phyloP scores from a whole-genome alignment of 2,113 vertebrate species.

The Dolichotis patagonum region DNA sequence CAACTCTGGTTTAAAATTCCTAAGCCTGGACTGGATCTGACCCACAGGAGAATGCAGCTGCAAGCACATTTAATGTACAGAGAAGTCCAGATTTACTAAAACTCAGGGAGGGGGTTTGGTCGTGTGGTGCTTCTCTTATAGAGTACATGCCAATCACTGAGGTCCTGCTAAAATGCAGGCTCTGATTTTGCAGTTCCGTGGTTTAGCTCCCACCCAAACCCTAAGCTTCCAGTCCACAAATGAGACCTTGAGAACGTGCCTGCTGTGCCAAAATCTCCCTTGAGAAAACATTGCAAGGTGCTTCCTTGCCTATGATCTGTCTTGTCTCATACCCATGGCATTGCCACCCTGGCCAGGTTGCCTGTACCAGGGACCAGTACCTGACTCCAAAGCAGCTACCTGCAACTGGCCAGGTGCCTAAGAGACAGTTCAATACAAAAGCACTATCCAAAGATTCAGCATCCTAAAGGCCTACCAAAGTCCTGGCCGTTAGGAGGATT shows the following conservation, averaged over 20 bases:
- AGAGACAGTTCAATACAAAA: not conserved
- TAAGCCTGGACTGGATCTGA: slow-evolving; percentile 3
- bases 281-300: not conserved
- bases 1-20: slow-evolving; percentile 31
- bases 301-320: no score
- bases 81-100: slow-evolving; percentile 33
- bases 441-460: not conserved
- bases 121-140: not conserved
- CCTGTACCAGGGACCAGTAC: not conserved
- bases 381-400: not conserved
- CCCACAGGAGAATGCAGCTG: not conserved
- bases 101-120: not conserved
- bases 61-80: not conserved
- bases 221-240: not conserved
- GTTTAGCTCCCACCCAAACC: not conserved
- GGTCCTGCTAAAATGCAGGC: not conserved
- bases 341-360: not conserved
- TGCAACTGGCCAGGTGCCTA: not conserved
- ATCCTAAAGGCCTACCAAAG: not conserved
- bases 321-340: not conserved
- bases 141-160: not conserved
- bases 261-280: not conserved
- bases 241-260: not conserved
- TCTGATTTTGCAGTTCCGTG: not conserved
- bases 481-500: not conserved